Conservation (phyloP, 2,797 vertebrate genomes). For the Nasua narica region DNA sequence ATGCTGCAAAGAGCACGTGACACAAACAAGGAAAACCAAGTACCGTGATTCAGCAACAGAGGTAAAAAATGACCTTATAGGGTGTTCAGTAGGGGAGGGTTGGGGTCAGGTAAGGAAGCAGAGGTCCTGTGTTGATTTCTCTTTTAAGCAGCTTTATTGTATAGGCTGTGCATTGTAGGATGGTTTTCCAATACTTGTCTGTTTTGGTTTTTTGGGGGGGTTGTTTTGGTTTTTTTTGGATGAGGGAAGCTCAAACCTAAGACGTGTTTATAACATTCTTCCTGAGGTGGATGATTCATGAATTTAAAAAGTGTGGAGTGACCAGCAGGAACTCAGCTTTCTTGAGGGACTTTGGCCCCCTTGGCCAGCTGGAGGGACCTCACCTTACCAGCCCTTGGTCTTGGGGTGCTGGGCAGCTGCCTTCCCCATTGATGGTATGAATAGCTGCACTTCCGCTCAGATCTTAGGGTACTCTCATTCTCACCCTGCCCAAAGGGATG, state of each 20-base stretch:
- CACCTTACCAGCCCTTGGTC: fast-evolving
- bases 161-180: not conserved
- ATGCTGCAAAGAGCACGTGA: not conserved
- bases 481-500: not conserved
- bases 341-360: not conserved
- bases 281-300: not conserved
- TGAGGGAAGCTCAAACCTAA: not conserved
- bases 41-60: not conserved
- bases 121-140: too few relatives aligned
- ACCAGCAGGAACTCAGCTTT: not conserved
- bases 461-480: not conserved
- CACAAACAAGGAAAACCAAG: not conserved
- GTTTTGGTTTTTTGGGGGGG: not conserved
- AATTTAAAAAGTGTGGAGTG: not conserved
- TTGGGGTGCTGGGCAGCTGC: not conserved
- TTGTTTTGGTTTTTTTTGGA: not conserved
- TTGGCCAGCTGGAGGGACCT: not conserved
- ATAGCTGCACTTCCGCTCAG: not conserved
- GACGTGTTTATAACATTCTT: not conserved
- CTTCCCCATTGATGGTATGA: not conserved
- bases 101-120: not conserved
- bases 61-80: not conserved
- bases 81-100: fast-evolving
- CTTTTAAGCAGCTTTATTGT: not conserved
- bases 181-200: not conserved